Conservation (phyloP, 2,797 vertebrate genomes). For the Spatula versicolor region DNA sequence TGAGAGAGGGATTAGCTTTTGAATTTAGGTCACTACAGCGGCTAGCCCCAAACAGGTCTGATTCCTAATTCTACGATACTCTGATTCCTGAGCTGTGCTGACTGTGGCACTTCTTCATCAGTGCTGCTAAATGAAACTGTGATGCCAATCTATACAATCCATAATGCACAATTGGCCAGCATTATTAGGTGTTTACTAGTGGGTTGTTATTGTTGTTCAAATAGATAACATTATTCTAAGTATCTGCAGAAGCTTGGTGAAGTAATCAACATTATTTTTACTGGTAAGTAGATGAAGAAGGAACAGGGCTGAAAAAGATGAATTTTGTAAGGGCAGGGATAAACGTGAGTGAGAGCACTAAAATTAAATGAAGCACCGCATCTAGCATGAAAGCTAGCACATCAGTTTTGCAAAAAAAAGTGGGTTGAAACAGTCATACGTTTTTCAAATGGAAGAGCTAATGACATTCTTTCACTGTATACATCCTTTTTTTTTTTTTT, state of each 20-base stretch:
- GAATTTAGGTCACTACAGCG: slow-evolving; percentile 37
- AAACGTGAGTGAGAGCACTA: not conserved
- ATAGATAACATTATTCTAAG: not conserved
- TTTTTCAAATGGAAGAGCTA: not conserved
- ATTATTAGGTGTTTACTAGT: not conserved
- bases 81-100: not conserved
- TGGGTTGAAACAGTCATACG: not conserved
- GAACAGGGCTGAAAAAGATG: not conserved
- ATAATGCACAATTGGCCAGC: not conserved
- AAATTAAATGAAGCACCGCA: not conserved
- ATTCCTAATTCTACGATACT: not conserved
- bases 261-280: not conserved
- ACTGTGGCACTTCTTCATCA: not conserved
- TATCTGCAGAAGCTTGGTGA: not conserved
- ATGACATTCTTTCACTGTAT: not conserved
- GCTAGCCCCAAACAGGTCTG: not conserved
- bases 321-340: not conserved
- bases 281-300: not conserved
- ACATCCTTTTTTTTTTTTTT: fast-evolving
- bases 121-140: not conserved
- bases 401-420: not conserved
- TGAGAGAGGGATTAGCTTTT: slow-evolving; percentile 38
- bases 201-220: not conserved
- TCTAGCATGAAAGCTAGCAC: not conserved
- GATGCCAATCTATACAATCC: not conserved